A percentile compares a stretch with the other conserved stretches of the same genome.
Conservation (phyloP, 2,888 invertebrate species). For the Papilio elwesi region DNA sequence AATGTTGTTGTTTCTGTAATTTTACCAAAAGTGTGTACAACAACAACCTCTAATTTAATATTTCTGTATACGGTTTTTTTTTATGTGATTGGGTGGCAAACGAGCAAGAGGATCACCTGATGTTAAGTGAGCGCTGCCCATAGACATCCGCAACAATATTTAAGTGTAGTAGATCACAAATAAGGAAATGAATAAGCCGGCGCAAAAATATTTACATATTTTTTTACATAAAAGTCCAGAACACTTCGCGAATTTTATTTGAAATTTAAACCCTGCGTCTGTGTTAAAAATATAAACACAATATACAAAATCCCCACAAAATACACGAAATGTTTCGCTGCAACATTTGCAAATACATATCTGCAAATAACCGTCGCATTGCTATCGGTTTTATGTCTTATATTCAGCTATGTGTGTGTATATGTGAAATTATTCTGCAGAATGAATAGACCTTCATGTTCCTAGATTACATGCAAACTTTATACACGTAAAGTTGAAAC, state of each 20-base stretch:
- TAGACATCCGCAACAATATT: too few relatives aligned
- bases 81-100: too few relatives aligned
- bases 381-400: neutral
- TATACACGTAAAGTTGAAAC: neutral
- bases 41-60: too few relatives aligned
- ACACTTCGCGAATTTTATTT: neutral
- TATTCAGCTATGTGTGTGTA: neutral
- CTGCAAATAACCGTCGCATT: neutral
- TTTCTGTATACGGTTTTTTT: too few relatives aligned
- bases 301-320: neutral
- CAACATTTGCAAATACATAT: neutral
- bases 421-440: neutral
- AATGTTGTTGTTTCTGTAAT: too few relatives aligned
- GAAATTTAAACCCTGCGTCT: neutral
- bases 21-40: too few relatives aligned
- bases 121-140: too few relatives aligned
- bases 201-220: neutral
- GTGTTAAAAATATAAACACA: neutral
- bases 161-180: neutral
- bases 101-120: too few relatives aligned
- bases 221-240: neutral
- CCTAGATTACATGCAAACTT: neutral
- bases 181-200: neutral
- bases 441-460: neutral
- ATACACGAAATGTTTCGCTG: neutral